These are phyloP conservation scores for Ectemnius lituratus DNA, from an alignment of 2,888 invertebrate species.

Conservation along the genomic window DNA sequence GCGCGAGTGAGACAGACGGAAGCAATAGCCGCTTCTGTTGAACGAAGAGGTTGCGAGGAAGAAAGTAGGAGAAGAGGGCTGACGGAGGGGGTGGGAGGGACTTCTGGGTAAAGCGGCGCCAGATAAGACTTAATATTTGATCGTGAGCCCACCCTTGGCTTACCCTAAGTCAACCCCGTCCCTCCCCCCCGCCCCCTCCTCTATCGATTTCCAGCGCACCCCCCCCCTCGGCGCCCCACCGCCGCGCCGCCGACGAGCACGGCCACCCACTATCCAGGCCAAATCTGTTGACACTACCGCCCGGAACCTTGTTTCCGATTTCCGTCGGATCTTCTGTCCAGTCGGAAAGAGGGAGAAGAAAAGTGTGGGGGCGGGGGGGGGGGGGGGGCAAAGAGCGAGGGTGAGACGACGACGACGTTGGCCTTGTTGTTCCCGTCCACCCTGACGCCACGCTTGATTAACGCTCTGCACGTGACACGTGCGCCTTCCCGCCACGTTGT, in stretches of 20 bases:
- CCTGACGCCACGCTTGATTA: slow-evolving; percentile 44
- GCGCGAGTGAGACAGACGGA: slow-evolving; percentile 59
- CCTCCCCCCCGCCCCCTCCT: slow-evolving; percentile 42
- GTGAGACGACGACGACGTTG: slow-evolving; percentile 29
- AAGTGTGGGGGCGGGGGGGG: too few species aligned
- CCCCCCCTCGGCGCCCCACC: slow-evolving; percentile 21
- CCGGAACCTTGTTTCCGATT: slow-evolving; percentile 65
- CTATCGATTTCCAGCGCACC: slow-evolving; percentile 58
- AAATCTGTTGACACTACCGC: slow-evolving; percentile 72
- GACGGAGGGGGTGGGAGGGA: slow-evolving; percentile 52
- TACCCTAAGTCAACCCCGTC: slow-evolving; percentile 64
- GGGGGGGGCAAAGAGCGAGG: too few species aligned
- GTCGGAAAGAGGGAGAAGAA: not conserved
- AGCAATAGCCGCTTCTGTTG: slow-evolving; percentile 8
- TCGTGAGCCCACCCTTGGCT: slow-evolving; percentile 72
- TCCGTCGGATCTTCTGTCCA: slow-evolving; percentile 52
- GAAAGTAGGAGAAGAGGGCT: slow-evolving; percentile 56
- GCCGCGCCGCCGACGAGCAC: slow-evolving; percentile 20
- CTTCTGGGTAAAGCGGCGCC: slow-evolving; percentile 74
- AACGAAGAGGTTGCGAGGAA: slow-evolving; percentile 30
- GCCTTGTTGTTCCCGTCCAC: slow-evolving; percentile 8
- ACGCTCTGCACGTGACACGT: slow-evolving; percentile 34
- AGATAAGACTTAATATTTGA: slow-evolving; percentile 77
- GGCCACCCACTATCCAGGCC: slow-evolving; percentile 62
- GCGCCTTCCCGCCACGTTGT: slow-evolving; percentile 25